These are phyloP conservation scores for Myotis findleyi DNA, from an alignment of 2,797 vertebrate genomes.

Conservation along the genomic window DNA sequence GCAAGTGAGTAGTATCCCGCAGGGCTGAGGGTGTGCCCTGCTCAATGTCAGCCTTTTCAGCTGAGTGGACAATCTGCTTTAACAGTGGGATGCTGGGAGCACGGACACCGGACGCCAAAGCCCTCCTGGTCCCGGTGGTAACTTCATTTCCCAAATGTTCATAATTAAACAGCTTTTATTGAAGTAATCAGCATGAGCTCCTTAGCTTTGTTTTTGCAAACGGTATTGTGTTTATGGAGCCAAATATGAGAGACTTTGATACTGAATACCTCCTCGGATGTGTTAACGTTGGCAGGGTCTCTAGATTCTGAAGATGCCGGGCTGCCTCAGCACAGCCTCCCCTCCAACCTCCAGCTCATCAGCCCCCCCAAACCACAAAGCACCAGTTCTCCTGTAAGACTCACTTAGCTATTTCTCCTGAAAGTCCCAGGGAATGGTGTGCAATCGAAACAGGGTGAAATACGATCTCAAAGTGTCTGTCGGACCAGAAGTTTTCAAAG, in stretches of 20 bases:
- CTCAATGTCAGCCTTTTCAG: slow-evolving; percentile 79
- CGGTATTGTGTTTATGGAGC: slow-evolving; percentile 95
- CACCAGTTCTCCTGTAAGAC: slow-evolving; percentile 86
- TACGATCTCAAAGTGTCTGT: slow-evolving; percentile 92
- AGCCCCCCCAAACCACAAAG: slow-evolving; percentile 89
- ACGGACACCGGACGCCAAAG: slow-evolving; percentile 87
- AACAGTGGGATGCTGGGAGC: slow-evolving; percentile 88
- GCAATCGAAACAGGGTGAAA: slow-evolving; percentile 93
- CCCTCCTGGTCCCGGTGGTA: slow-evolving; percentile 90
- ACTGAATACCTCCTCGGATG: slow-evolving; percentile 94
- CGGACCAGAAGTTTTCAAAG: slow-evolving; percentile 94
- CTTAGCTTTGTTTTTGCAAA: slow-evolving; percentile 95
- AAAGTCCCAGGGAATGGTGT: slow-evolving; percentile 91
- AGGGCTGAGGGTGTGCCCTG: slow-evolving; percentile 44
- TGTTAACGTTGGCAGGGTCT: slow-evolving; percentile 97
- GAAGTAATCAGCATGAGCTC: slow-evolving; percentile 95
- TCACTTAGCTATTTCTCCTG: slow-evolving; percentile 86
- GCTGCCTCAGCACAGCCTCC: slow-evolving; percentile 90
- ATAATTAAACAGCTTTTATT: slow-evolving; percentile 98
- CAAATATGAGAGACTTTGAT: slow-evolving; percentile 98
- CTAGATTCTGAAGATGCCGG: slow-evolving; percentile 95
- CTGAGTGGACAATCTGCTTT: slow-evolving; percentile 81
- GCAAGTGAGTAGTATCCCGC: slow-evolving; percentile 64
- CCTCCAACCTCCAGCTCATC: slow-evolving; percentile 88
- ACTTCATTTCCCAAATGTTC: slow-evolving; percentile 95